Conservation (phyloP, 2,888 invertebrate genomes). For the Ectobius pallidus region DNA sequence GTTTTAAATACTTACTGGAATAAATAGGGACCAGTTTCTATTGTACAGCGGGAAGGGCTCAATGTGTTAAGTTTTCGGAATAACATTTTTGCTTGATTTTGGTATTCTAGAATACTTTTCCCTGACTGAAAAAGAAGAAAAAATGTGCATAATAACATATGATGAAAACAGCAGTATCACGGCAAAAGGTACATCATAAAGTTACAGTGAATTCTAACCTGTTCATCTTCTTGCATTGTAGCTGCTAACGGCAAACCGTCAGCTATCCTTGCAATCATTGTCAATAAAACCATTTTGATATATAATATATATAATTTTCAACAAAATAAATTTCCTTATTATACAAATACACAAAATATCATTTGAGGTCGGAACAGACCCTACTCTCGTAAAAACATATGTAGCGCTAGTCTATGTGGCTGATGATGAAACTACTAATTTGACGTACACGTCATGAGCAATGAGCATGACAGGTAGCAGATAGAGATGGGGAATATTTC, state of each 20-base stretch:
- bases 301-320: neutral
- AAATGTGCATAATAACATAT: neutral
- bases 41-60: constrained; percentile 90
- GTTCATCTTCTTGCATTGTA: constrained; percentile 98
- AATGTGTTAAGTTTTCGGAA: constrained; percentile 92
- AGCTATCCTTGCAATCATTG: constrained; percentile 95
- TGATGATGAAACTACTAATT: neutral
- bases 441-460: constrained; percentile 13
- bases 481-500: no score
- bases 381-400: neutral
- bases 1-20: constrained; percentile 87
- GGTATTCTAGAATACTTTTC: constrained; percentile 93
- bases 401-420: neutral
- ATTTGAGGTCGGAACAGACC: neutral
- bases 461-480: no score
- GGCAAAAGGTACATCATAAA: no score
- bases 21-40: constrained; percentile 95
- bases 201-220: no score
- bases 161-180: neutral
- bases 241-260: constrained; percentile 96
- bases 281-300: constrained; percentile 86
- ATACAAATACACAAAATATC: neutral
- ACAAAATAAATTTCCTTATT: neutral
- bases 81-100: constrained; percentile 98
- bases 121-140: constrained; percentile 72